phyloP scores from a whole-genome alignment of 2,113 vertebrate genomes.

The Nothocercus julius region DNA sequence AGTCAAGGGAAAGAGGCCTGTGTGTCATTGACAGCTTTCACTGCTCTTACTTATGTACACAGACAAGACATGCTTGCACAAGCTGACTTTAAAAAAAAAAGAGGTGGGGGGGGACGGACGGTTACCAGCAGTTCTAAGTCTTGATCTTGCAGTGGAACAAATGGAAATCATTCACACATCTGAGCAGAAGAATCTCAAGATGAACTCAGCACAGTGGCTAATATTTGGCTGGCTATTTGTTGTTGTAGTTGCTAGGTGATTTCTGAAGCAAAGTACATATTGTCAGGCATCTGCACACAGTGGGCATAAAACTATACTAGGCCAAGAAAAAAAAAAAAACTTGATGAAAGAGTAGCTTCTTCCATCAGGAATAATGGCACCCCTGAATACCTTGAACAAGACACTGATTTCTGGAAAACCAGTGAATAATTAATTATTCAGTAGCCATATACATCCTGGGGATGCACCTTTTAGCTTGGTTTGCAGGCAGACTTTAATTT shows the following conservation, averaged over 20 bases:
- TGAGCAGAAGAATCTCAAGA: conserved; percentile 42
- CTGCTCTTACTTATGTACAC: not conserved
- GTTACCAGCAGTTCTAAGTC: not conserved
- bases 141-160: conserved; percentile 36
- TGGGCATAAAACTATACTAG: not conserved
- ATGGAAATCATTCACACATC: conserved; percentile 61
- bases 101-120: no score
- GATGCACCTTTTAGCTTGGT: not conserved
- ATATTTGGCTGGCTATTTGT: conserved; percentile 42
- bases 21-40: not conserved
- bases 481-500: not conserved
- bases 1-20: not conserved
- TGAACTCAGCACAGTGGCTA: not conserved
- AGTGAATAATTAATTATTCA: not conserved
- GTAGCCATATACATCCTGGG: not conserved
- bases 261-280: conserved; percentile 49
- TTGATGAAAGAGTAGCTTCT: not conserved
- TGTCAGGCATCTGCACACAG: conserved; percentile 32
- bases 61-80: not conserved
- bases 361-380: not conserved
- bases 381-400: not conserved
- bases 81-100: not conserved
- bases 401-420: not conserved
- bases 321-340: not conserved
- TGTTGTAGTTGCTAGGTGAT: conserved; percentile 25